These are phyloP conservation scores for Lepidochrysops patricia DNA, from an alignment of 2,888 invertebrate species.

Conservation along the genomic window DNA sequence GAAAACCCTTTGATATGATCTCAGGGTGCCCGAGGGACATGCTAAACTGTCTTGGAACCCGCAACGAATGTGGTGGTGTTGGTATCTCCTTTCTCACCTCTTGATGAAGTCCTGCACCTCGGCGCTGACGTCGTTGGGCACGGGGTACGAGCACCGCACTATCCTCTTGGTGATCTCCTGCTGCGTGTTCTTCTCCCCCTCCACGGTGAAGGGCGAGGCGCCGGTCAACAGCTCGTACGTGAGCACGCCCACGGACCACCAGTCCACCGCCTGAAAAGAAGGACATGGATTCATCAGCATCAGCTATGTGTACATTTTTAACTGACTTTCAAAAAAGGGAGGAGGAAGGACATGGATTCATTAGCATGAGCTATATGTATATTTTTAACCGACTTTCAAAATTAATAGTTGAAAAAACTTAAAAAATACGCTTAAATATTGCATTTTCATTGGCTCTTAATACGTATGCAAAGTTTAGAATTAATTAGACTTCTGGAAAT, in stretches of 20 bases:
- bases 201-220: conserved; percentile 97
- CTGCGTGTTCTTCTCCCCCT: conserved; percentile 94
- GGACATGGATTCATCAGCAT: neutral
- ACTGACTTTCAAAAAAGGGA: too few relatives aligned
- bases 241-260: conserved; percentile 98
- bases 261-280: conserved; percentile 90
- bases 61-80: too few relatives aligned
- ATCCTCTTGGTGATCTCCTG: conserved; percentile 95
- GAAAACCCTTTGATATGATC: too few relatives aligned
- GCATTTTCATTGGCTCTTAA: too few relatives aligned
- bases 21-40: too few relatives aligned
- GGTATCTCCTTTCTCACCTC: conserved; percentile 46
- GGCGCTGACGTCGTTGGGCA: conserved; percentile 86
- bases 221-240: conserved; percentile 97
- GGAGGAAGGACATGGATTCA: conserved; percentile 33
- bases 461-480: too few relatives aligned
- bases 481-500: too few relatives aligned
- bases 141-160: conserved; percentile 89
- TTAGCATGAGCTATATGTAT: neutral
- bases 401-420: too few relatives aligned
- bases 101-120: conserved; percentile 78
- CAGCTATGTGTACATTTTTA: neutral
- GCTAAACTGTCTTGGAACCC: too few relatives aligned
- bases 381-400: too few relatives aligned
- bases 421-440: too few relatives aligned